Base-by-base conservation (phyloP, 2,888 invertebrate genomes). In the Lymantria dispar region DNA sequence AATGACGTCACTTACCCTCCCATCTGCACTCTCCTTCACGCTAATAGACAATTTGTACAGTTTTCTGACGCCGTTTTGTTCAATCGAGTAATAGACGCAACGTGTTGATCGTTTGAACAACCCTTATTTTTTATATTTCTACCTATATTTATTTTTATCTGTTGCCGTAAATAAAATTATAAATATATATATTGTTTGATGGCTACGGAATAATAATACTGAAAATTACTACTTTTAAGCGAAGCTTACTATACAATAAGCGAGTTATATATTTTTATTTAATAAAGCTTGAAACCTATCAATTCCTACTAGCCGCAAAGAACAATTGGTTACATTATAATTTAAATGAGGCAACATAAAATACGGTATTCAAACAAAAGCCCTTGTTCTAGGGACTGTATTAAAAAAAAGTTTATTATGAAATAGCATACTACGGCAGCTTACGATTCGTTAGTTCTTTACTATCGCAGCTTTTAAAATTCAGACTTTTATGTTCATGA, bases 1-100 rank as follows among this genome's bases (percentile, higher is more conserved):
- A 90, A 91, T 87, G 89, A 86, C 84, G 82, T 87, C 88, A 89
- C 85, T 90, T 87, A 83, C 80, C 78, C 82, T 75, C 76, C 75
- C 68, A 63, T 71, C 64, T 71, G 64, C 70, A 62, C 70, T 64
- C 66, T 65, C 64, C 64, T 67, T 68, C 64, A 69, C 68, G 76
- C 80, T 86, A 88, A 89, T 88, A 84, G 87, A 81, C 85, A 85
- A 89, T 89, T 88, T 88, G 76, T 80, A 74, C 76, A 78, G 74
- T 83, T 83, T 82, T 81, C 36, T 80, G 76, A 68, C 64, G 71
- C 56, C 74, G 65, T 77, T 80, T 78, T 76, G 73, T 74, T 64
- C 68, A 63, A 63, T 58, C 45, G 52, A 53, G 22, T 22, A 22
- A 22, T 33, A 33, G 33, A 10, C 49, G 49, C 54, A 62, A 64